phyloP scores from a whole-genome alignment of 2,888 invertebrate genomes.

The Cepaea hortensis region DNA sequence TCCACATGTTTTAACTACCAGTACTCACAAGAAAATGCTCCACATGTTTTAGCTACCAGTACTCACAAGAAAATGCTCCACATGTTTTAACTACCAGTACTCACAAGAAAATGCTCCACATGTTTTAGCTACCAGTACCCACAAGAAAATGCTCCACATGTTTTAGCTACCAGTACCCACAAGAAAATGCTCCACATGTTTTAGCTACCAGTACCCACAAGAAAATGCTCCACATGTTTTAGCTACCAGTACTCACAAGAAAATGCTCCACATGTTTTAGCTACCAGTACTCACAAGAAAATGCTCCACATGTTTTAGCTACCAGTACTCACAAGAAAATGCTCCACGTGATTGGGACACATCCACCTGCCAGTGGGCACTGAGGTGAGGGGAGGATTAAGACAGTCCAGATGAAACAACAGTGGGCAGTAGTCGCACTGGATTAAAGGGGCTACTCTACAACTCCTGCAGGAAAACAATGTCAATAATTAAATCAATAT shows the following conservation, averaged over 20 bases:
- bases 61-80: too few relatives aligned
- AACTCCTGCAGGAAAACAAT: slow-evolving; percentile 81
- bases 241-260: slow-evolving; percentile 83
- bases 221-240: slow-evolving; percentile 92
- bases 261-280: too few relatives aligned
- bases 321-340: slow-evolving; percentile 83
- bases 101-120: too few relatives aligned
- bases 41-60: too few relatives aligned
- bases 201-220: slow-evolving; percentile 75
- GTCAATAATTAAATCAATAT: background rate
- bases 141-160: too few relatives aligned
- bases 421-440: slow-evolving; percentile 96
- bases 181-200: too few relatives aligned
- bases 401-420: slow-evolving; percentile 93
- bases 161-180: too few relatives aligned
- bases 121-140: too few relatives aligned
- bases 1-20: too few relatives aligned
- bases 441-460: slow-evolving; percentile 88
- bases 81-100: too few relatives aligned
- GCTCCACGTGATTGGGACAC: slow-evolving; percentile 97
- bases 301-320: slow-evolving; percentile 96
- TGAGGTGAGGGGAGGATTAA: slow-evolving; percentile 92
- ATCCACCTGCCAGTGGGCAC: slow-evolving; percentile 94
- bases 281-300: slow-evolving; percentile 79
- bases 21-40: too few relatives aligned